Conservation (phyloP, 2,797 vertebrate species). For the Lutjanus argentimaculatus region DNA sequence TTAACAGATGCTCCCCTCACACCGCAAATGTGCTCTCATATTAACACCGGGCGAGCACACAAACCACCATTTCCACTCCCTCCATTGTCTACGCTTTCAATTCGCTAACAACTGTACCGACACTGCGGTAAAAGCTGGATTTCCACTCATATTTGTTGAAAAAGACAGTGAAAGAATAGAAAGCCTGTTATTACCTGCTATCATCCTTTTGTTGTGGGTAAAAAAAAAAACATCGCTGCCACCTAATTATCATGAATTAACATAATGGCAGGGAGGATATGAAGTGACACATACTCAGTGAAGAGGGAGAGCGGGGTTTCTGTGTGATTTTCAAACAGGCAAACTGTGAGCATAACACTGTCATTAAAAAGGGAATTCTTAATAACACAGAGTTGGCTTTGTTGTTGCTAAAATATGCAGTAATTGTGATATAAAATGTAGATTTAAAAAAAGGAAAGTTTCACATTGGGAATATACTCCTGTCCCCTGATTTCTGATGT, state of each 20-base stretch:
- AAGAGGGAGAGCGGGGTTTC: not conserved
- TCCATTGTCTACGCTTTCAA: not conserved
- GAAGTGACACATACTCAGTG: conserved; percentile 17
- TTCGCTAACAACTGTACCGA: not conserved
- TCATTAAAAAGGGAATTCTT: not conserved
- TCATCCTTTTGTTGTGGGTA: conserved; percentile 14
- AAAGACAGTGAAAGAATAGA: conserved; percentile 2
- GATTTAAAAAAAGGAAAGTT: not conserved
- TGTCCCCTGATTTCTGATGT: not conserved
- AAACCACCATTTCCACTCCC: not conserved
- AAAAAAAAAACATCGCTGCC: conserved; percentile 10
- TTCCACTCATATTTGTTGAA: not conserved
- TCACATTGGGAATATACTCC: not conserved
- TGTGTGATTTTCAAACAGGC: conserved; percentile 6
- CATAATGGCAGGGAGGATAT: conserved; percentile 20
- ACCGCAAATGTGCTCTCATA: not conserved
- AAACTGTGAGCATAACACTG: not conserved
- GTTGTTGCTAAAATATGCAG: not conserved
- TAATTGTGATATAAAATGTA: not conserved
- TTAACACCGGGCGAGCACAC: not conserved
- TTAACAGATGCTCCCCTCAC: not conserved
- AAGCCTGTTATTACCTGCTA: conserved; percentile 28
- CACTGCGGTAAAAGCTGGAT: not conserved
- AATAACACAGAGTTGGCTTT: not conserved
- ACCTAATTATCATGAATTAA: conserved; percentile 33